phyloP scores from a whole-genome alignment of 2,888 invertebrate genomes.

The Bhutanitis thaidina region DNA sequence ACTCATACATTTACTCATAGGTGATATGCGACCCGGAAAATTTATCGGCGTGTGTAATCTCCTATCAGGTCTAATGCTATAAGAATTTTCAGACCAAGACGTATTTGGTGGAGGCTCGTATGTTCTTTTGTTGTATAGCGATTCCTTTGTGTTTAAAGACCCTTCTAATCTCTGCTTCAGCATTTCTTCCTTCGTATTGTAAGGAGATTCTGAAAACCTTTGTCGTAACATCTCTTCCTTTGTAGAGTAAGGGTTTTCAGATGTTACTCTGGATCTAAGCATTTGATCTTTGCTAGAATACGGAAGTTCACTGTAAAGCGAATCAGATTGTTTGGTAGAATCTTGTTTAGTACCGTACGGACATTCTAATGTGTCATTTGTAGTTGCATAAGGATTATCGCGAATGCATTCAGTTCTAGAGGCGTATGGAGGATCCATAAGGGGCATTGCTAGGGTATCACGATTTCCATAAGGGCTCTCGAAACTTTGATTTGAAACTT shows the following conservation, averaged over 20 bases:
- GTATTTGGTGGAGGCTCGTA: slow-evolving; percentile 68
- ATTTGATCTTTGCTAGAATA: slow-evolving; percentile 74
- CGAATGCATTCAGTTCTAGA: slow-evolving; percentile 44
- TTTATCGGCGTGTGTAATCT: slow-evolving; percentile 63
- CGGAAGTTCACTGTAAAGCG: slow-evolving; percentile 61
- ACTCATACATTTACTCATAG: slow-evolving; percentile 72
- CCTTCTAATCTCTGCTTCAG: slow-evolving; percentile 65
- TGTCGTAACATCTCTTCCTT: slow-evolving; percentile 76
- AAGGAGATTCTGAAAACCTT: slow-evolving; percentile 73
- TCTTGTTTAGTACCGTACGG: slow-evolving; percentile 37
- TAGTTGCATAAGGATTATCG: slow-evolving; percentile 38
- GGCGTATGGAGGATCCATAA: slow-evolving; percentile 59
- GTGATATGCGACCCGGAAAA: slow-evolving; percentile 59
- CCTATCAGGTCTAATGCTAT: slow-evolving; percentile 64
- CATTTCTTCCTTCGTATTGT: slow-evolving; percentile 73
- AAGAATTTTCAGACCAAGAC: slow-evolving; percentile 65
- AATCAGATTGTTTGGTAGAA: slow-evolving; percentile 54
- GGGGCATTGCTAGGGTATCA: slow-evolving; percentile 60
- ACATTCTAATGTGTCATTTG: slow-evolving; percentile 36
- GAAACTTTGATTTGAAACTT: slow-evolving; percentile 65
- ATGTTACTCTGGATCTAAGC: slow-evolving; percentile 54
- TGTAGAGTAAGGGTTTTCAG: slow-evolving; percentile 68
- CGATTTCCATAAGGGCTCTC: slow-evolving; percentile 68
- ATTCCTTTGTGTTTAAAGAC: slow-evolving; percentile 51
- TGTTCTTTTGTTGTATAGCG: slow-evolving; percentile 64